These are phyloP conservation scores for Phenganax stokvisi DNA, from an alignment of 92 coral and sea anemone species.

Conservation along the genomic window DNA sequence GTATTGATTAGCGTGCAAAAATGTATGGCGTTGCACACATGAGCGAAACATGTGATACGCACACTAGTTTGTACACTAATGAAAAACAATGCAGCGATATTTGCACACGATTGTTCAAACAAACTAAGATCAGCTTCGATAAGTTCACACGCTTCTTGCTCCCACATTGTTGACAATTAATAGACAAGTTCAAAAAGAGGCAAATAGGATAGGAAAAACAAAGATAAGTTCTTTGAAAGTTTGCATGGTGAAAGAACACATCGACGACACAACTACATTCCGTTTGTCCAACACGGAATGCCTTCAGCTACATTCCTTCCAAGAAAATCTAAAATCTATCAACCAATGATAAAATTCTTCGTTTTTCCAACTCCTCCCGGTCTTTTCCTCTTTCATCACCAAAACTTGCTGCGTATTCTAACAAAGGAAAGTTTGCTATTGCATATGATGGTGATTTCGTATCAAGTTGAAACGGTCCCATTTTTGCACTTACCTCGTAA, in stretches of 20 bases:
- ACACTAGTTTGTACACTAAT: background rate
- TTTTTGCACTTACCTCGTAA: conserved; percentile 66
- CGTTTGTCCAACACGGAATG: background rate
- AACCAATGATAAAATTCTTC: conserved; percentile 83
- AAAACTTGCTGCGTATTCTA: conserved; percentile 97
- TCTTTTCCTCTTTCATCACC: conserved; percentile 97
- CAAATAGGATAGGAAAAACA: no score
- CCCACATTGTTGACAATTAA: no score
- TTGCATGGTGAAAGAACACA: background rate
- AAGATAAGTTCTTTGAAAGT: no score
- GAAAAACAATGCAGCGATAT: no score
- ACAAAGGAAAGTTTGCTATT: background rate
- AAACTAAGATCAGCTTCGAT: no score
- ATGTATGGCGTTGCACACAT: background rate
- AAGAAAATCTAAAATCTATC: conserved; percentile 63
- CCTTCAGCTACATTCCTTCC: background rate
- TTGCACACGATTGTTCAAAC: no score
- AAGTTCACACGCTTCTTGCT: no score
- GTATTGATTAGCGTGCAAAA: background rate
- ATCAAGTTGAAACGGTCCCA: background rate
- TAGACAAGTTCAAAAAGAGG: no score
- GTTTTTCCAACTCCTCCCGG: conserved; percentile 87
- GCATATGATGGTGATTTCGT: background rate
- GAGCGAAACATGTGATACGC: background rate
- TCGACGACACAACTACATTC: background rate